A percentile compares a stretch with the other conserved stretches of the same genome.
Conservation (phyloP, 2,888 invertebrate species). For the Limnephilus marmoratus region DNA sequence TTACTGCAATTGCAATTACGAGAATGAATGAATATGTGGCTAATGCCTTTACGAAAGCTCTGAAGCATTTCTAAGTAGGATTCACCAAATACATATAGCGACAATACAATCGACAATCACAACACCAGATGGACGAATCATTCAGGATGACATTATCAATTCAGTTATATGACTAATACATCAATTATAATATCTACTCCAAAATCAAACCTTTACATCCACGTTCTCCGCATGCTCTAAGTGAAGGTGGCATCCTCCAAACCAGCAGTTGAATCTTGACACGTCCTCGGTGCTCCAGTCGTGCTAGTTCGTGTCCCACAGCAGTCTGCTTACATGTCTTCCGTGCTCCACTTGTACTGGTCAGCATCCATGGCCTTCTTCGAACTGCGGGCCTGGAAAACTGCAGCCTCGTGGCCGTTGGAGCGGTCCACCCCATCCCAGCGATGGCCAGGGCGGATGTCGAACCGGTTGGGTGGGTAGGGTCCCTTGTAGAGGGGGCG, state of each 20-base stretch:
- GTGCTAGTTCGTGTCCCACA: not conserved
- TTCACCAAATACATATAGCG: not conserved
- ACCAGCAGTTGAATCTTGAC: not conserved
- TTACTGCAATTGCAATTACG: no score
- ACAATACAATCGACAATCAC: not conserved
- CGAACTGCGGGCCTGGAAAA: slow-evolving; percentile 87
- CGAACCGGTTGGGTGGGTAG: slow-evolving; percentile 94
- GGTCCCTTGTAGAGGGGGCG: slow-evolving; percentile 89
- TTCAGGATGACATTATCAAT: not conserved
- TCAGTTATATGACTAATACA: not conserved
- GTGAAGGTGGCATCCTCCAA: not conserved
- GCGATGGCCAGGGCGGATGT: slow-evolving; percentile 93
- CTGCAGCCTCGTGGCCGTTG: slow-evolving; percentile 95
- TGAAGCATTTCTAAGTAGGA: not conserved
- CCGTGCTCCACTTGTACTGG: slow-evolving; percentile 95
- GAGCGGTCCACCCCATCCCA: slow-evolving; percentile 99
- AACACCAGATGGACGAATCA: not conserved
- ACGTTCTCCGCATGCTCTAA: not conserved
- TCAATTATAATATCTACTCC: not conserved
- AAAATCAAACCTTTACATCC: not conserved
- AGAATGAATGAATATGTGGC: no score
- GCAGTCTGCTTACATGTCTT: slow-evolving; percentile 85
- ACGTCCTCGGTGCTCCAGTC: not conserved
- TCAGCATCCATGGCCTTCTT: slow-evolving; percentile 88
- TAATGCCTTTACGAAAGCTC: not conserved